Evolutionary conservation across 2,797 vertebrate species (phyloP), one percentile per base, ranked within the genome.

Genomic region (Sardinella longiceps): DNA sequence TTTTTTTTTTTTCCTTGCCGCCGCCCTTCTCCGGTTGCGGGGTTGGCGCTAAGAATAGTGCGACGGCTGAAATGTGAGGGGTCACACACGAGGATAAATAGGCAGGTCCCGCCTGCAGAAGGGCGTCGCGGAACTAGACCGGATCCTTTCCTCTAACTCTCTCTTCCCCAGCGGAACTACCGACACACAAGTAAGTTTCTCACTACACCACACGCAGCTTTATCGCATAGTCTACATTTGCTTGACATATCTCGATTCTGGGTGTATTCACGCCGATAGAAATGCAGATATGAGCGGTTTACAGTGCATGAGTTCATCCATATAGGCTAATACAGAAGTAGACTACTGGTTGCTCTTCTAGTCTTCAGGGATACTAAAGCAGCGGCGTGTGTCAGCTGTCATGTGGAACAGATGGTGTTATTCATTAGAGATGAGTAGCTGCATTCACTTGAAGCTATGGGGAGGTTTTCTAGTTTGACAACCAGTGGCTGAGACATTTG

Each of bases 11-110:
- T 51, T 51, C 14, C 9, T 11, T 6, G 94, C 94, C 93, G 94
- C 87, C 56, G 84, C 89, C 88, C 90, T 63, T 94, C 94, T 96
- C 95, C 91, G 89, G 94, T 95, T 93, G 92, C 95, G 86, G 63
- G 89, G 88, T 89, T 87, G 89, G 43, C 87, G 91, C 94, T 95
- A 94, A 94, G 94, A 93, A 94, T 95, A 95, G 92, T 90, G 2
- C 45, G 81, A 50, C 92, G 89, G 91, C 93, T 94, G 92, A 95
- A 95, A 96, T 95, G 95, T 95, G 93, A 96, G 93, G 94, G 95
- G 95, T 95, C 95, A 95, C 87, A 92, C 92, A 93, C 92, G 91
- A 90, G 92, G 93, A 95, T 95, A 95, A 95, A 95, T 94, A 94
- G 92, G 92, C 92, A 91, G 81, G 87, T 85, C 87, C 77, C 87